These are phyloP conservation scores for Microctenopoma stevenorrisi DNA, from an alignment of 2,797 vertebrate species.

Conservation along the genomic window DNA sequence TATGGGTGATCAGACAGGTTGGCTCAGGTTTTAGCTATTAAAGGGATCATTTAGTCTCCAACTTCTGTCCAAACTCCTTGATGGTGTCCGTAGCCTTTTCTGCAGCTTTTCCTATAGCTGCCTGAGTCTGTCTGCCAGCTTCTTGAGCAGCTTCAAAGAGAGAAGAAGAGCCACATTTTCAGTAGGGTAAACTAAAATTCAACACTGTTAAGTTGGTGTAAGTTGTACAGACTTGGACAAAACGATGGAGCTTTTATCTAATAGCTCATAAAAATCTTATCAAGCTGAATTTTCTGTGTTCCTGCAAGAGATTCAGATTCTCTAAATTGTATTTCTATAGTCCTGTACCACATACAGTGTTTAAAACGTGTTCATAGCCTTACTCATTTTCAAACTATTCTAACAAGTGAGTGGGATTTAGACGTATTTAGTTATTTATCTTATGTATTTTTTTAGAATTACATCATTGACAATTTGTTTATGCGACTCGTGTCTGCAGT, in stretches of 20 bases:
- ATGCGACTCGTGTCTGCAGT: neutral
- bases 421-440: too few species aligned
- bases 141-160: slow-evolving; percentile 76
- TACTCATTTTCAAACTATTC: too few species aligned
- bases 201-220: neutral
- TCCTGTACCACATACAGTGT: neutral
- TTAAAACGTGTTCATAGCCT: neutral
- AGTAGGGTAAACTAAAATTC: neutral
- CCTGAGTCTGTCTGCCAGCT: slow-evolving; percentile 75
- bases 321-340: too few species aligned
- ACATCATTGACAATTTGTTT: neutral
- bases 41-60: slow-evolving; percentile 71
- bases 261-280: too few species aligned
- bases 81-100: slow-evolving; percentile 74
- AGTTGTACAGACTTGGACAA: too few species aligned
- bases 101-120: slow-evolving; percentile 70
- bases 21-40: slow-evolving; percentile 28
- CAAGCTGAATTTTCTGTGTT: too few species aligned
- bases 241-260: too few species aligned
- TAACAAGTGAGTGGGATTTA: too few species aligned
- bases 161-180: slow-evolving; percentile 15
- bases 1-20: slow-evolving; percentile 24
- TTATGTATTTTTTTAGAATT: too few species aligned
- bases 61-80: slow-evolving; percentile 78
- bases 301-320: too few species aligned